phyloP scores from a whole-genome alignment of 2,888 invertebrate genomes.

The Drosophila demipolita region DNA sequence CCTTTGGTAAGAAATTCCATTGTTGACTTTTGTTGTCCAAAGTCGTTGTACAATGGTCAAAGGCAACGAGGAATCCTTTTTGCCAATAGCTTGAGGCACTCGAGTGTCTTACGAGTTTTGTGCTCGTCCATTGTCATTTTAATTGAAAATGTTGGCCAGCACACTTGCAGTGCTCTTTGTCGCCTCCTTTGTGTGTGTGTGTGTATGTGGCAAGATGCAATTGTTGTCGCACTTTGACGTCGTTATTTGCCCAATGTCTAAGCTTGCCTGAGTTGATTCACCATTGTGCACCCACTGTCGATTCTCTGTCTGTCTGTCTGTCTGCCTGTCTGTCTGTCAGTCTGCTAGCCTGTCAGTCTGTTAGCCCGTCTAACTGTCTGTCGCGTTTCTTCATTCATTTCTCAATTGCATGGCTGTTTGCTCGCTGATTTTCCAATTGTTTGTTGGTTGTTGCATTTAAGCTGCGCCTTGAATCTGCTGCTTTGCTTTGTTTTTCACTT shows the following conservation, averaged over 20 bases:
- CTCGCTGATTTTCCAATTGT: slow-evolving; percentile 56
- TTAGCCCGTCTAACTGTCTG: slow-evolving; percentile 1
- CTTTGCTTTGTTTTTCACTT: slow-evolving; percentile 35
- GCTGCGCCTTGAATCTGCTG: slow-evolving; percentile 27
- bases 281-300: slow-evolving; percentile 37
- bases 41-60: slow-evolving; percentile 1
- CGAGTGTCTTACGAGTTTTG: slow-evolving; percentile 14
- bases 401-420: slow-evolving; percentile 42
- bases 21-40: slow-evolving; percentile 39
- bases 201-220: slow-evolving; percentile 34
- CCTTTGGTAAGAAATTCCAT: slow-evolving; percentile 52
- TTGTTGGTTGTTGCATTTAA: slow-evolving; percentile 34
- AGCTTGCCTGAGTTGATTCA: slow-evolving; percentile 24
- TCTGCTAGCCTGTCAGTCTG: too few relatives aligned
- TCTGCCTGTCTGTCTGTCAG: background rate
- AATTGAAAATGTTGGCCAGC: slow-evolving; percentile 65
- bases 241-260: slow-evolving; percentile 46
- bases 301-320: slow-evolving; percentile 15
- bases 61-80: slow-evolving; percentile 25
- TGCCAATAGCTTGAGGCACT: slow-evolving; percentile 19
- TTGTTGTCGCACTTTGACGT: slow-evolving; percentile 45
- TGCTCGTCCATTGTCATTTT: slow-evolving; percentile 66
- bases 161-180: slow-evolving; percentile 31
- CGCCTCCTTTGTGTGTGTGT: slow-evolving; percentile 26
- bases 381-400: slow-evolving; percentile 11